phyloP scores from a whole-genome alignment of 53 echinoderm and acorn worm species.

The Hippasteria phrygiana region DNA sequence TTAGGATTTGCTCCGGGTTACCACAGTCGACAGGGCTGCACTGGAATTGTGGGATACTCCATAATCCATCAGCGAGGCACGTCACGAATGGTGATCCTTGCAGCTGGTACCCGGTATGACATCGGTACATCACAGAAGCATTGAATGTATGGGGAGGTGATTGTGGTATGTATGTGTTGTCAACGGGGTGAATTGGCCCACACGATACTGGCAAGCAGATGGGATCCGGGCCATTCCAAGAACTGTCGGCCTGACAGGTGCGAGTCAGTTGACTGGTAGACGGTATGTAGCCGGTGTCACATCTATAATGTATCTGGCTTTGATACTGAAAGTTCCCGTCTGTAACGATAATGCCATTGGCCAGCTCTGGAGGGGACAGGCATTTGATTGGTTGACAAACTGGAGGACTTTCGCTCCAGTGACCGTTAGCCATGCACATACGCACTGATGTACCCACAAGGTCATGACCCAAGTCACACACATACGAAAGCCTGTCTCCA shows the following conservation, averaged over 20 bases:
- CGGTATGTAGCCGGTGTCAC: conserved; percentile 59
- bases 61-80: conserved; percentile 64
- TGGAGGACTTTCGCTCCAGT: conserved; percentile 79
- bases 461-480: conserved; percentile 76
- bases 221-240: conserved; percentile 67
- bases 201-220: conserved; percentile 70
- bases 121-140: conserved; percentile 40
- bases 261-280: background rate
- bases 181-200: conserved; percentile 44
- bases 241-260: conserved; percentile 60
- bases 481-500: conserved; percentile 59
- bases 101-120: conserved; percentile 69
- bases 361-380: conserved; percentile 21
- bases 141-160: conserved; percentile 34
- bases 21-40: conserved; percentile 57
- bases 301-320: conserved; percentile 47
- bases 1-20: background rate
- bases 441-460: conserved; percentile 51
- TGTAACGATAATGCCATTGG: conserved; percentile 14
- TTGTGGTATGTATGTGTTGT: conserved; percentile 59
- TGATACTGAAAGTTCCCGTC: background rate
- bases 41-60: conserved; percentile 52
- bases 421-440: conserved; percentile 43
- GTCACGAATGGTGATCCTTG: conserved; percentile 26
- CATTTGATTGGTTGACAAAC: conserved; percentile 64